Percentiles rank a stretch among this genome's conserved stretches.
Conservation (phyloP, 2,113 vertebrate genomes). For the Thryonomys swinderianus region DNA sequence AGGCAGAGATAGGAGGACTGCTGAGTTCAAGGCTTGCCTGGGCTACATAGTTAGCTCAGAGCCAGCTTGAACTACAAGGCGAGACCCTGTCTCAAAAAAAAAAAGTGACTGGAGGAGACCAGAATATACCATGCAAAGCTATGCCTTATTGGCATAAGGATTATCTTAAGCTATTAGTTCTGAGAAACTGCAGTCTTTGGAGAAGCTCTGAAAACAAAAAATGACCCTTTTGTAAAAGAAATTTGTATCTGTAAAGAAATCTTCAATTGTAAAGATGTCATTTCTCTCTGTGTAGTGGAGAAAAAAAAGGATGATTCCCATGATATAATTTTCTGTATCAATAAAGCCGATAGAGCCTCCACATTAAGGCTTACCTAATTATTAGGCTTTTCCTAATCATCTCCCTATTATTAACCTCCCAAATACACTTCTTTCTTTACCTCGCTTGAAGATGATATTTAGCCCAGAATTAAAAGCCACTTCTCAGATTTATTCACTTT, state of each 20-base stretch:
- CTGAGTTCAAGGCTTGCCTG: no score
- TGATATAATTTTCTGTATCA: not conserved
- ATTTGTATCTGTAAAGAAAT: not conserved
- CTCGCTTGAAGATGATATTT: not conserved
- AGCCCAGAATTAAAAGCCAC: not conserved
- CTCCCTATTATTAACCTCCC: not conserved
- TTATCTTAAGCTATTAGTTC: constrained; percentile 7
- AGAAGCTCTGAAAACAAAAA: not conserved
- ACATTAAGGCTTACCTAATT: not conserved
- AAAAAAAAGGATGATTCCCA: not conserved
- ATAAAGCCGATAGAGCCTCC: not conserved
- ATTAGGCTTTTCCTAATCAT: not conserved
- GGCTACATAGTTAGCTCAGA: no score
- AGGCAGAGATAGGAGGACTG: no score
- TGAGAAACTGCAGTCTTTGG: not conserved
- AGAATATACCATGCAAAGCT: not conserved
- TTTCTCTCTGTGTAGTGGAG: not conserved
- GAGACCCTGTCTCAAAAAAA: no score
- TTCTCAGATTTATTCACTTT: not conserved
- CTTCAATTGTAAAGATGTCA: not conserved
- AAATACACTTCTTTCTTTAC: not conserved
- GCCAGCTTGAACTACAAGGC: no score
- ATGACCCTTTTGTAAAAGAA: not conserved
- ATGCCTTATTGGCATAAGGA: not conserved
- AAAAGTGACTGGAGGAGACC: no score